Percentiles rank a stretch among this genome's conserved stretches.
phyloP scores from a whole-genome alignment of 2,888 invertebrate genomes.

The Rhabditoides inermis region DNA sequence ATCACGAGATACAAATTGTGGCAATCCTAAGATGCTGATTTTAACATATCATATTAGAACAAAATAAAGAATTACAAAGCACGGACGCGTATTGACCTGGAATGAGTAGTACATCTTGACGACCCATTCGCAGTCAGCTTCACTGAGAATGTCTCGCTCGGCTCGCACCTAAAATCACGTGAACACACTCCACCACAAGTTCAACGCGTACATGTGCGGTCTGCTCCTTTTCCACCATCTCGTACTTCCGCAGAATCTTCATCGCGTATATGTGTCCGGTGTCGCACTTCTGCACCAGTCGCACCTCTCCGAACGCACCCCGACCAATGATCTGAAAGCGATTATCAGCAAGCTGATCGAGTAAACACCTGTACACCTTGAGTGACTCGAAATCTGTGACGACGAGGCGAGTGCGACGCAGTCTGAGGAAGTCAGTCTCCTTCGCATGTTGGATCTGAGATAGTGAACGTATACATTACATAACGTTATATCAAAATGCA shows the following conservation, averaged over 20 bases:
- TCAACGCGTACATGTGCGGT: conserved; percentile 51
- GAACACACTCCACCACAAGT: too few species aligned
- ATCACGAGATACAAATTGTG: conserved; percentile 97
- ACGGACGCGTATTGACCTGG: conserved; percentile 63
- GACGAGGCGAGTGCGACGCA: conserved; percentile 69
- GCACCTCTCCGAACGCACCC: conserved; percentile 65
- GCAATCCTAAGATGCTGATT: conserved; percentile 62
- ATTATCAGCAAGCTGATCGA: conserved; percentile 66
- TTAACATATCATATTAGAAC: not conserved
- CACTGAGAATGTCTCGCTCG: conserved; percentile 92
- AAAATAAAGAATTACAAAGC: too few species aligned
- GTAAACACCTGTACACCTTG: conserved; percentile 60
- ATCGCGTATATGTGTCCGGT: conserved; percentile 99
- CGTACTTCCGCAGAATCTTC: conserved; percentile 96
- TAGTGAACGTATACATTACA: too few species aligned
- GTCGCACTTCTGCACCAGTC: conserved; percentile 97
- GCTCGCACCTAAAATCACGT: conserved; percentile 62
- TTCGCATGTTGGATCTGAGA: conserved; percentile 94
- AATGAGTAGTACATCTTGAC: conserved; percentile 99
- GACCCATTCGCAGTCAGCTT: conserved; percentile 99
- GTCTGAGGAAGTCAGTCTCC: conserved; percentile 92
- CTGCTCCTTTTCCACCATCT: conserved; percentile 96
- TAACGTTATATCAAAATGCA: too few species aligned
- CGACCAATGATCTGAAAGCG: conserved; percentile 72
- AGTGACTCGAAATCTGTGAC: conserved; percentile 96